These are phyloP conservation scores for Melieria crassipennis DNA, from an alignment of 2,888 invertebrate species.

Conservation along the genomic window DNA sequence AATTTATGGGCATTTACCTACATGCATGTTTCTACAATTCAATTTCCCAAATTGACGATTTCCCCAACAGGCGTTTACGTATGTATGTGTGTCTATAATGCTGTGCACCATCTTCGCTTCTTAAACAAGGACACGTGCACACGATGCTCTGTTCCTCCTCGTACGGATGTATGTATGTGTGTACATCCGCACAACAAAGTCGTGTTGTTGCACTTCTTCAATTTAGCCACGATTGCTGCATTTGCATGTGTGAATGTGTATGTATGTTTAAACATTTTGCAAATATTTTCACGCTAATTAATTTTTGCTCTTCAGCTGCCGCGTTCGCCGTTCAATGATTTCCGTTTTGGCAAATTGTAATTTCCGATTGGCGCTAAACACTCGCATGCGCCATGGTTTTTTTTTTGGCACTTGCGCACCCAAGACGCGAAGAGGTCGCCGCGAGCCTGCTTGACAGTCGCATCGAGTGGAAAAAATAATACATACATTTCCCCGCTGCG, in stretches of 20 bases:
- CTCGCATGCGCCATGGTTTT: not conserved
- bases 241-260: not conserved
- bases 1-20: too few relatives aligned
- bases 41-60: too few relatives aligned
- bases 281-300: conserved; percentile 64
- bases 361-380: conserved; percentile 29
- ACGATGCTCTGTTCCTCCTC: not conserved
- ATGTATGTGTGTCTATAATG: not conserved
- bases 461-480: not conserved
- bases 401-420: too few relatives aligned
- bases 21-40: too few relatives aligned
- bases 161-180: not conserved
- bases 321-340: conserved; percentile 14
- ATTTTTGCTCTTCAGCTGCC: conserved; percentile 48
- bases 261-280: conserved; percentile 32
- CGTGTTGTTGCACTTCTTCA: not conserved
- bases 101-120: not conserved
- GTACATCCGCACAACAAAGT: not conserved
- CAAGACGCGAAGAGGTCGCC: too few relatives aligned
- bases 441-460: too few relatives aligned
- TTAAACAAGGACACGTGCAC: not conserved
- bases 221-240: not conserved
- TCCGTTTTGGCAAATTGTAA: conserved; percentile 25
- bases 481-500: conserved; percentile 52
- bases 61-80: not conserved